Evolutionary conservation across 2,113 vertebrate genomes (phyloP).

Genomic region (Saguinus imperator): DNA sequence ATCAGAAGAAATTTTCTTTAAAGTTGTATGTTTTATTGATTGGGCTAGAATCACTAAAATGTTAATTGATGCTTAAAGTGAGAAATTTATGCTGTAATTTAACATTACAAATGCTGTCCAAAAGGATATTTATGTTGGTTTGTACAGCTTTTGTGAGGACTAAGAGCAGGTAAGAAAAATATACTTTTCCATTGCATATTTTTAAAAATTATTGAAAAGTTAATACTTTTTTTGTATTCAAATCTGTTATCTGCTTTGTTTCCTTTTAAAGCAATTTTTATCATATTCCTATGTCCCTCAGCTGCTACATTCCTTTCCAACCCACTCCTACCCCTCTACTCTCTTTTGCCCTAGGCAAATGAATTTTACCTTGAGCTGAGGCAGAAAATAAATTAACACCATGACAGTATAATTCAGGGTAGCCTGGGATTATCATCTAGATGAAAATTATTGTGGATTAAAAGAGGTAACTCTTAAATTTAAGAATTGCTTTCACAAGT

Average conservation of each 20-base stretch:
- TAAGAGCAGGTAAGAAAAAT: constrained; percentile 57
- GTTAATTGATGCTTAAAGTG: constrained; percentile 43
- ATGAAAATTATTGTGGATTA: constrained; percentile 12
- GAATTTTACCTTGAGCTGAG: constrained; percentile 46
- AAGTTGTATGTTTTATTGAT: constrained; percentile 33
- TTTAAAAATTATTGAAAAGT: not conserved
- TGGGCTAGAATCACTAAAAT: constrained; percentile 34
- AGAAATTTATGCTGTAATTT: constrained; percentile 64
- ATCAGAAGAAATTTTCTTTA: constrained; percentile 2
- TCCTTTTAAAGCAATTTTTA: not conserved
- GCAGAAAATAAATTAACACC: not conserved
- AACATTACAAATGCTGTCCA: constrained; percentile 31
- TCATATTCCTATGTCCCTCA: not conserved
- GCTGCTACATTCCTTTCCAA: not conserved
- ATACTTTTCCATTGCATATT: not conserved
- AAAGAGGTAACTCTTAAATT: constrained; percentile 46
- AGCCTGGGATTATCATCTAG: not conserved
- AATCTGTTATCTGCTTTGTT: constrained; percentile 38
- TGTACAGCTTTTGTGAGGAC: constrained; percentile 25
- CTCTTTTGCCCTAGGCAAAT: constrained; percentile 30
- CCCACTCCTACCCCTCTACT: not conserved
- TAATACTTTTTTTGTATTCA: constrained; percentile 27
- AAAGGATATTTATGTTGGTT: constrained; percentile 27
- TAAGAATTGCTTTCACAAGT: not conserved
- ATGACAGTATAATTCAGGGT: constrained; percentile 2